Evolutionary conservation across 2,888 invertebrate species (phyloP).

Genomic region (Hyposoter didymator): DNA sequence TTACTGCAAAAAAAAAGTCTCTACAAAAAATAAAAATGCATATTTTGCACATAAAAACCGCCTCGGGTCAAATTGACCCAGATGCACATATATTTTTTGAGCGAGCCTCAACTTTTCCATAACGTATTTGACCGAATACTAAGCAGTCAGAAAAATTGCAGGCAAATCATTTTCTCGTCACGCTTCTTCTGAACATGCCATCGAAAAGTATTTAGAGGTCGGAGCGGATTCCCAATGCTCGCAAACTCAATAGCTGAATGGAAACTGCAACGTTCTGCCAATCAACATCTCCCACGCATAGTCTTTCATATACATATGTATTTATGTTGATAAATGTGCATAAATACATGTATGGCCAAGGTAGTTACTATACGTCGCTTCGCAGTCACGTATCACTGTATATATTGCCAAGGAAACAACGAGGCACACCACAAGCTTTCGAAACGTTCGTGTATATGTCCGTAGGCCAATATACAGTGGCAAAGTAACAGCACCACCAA

Average conservation of each 20-base stretch:
- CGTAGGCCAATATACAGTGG: conserved; percentile 26
- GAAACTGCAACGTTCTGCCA: conserved; percentile 62
- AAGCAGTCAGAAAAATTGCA: background rate
- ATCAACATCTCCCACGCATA: conserved; percentile 70
- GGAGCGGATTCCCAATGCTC: conserved; percentile 44
- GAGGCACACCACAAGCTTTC: conserved; percentile 55
- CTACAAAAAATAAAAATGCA: too few relatives aligned
- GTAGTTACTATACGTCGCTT: conserved; percentile 45
- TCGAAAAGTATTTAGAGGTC: conserved; percentile 57
- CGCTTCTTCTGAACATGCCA: background rate
- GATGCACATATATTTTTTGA: background rate
- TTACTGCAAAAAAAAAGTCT: too few relatives aligned
- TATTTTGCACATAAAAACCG: too few relatives aligned
- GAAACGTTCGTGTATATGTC: conserved; percentile 30
- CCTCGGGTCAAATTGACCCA: too few relatives aligned
- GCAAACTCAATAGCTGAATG: conserved; percentile 47
- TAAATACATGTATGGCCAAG: conserved; percentile 15
- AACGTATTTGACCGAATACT: conserved; percentile 12
- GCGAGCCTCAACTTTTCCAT: conserved; percentile 23
- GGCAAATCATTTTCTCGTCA: conserved; percentile 35
- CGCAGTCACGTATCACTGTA: background rate
- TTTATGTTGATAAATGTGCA: background rate
- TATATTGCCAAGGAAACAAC: conserved; percentile 40
- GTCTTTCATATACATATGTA: conserved; percentile 22
- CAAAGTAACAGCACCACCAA: conserved; percentile 66